Evolutionary conservation across 1,140 invertebrate genomes (phyloP), one percentile per base, ranked within the genome.

Genomic region (Drosophila busckii): DNA sequence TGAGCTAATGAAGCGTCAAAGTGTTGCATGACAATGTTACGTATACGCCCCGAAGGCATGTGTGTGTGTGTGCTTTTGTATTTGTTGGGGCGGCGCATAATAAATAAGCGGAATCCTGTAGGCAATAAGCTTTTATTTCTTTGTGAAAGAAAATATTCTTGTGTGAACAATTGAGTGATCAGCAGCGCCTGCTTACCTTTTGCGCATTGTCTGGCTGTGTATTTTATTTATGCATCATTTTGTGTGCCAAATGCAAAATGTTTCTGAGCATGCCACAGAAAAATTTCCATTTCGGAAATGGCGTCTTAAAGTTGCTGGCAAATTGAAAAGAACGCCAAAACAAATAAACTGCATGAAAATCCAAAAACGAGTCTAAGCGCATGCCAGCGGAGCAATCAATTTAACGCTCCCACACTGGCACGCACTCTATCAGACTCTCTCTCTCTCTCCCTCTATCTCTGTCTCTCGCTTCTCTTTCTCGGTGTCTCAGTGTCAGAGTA

Each of bases 371-470:
- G 8, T 20, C 28, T 31, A 17, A 46, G 38, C 31, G 26, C 65
- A 75, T 76, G 55, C 70, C 70, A 50, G 54, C 46, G 60, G 60
- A 53, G 65, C 70, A 75, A 75, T 75, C 70, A 75, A 75, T 75
- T 75, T 75, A 70, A 75, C 55, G 70, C 60, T 34, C 46, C 38
- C 46, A 52, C 56, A 54, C 35, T 12, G 0, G 12, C 23, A 4
- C 22, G 15, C 6, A 17, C 44, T 19, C 13, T 41, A 23, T 4
- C 23, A 2, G 9, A 6, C 28, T 25, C 20, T 23, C 10, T 3
- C 7, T 41, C 17, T 9, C 32, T n/a, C n/a, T 28, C 6, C 17
- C 19, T 22, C 12, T 45, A 9, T n/a, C 20, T 35, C 42, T 42
- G 38, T 28, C 16, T 29, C 19, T 19, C n/a, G 1, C 34, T 38